phyloP scores from a whole-genome alignment of 2,797 vertebrate species.

The Hirundo rustica region DNA sequence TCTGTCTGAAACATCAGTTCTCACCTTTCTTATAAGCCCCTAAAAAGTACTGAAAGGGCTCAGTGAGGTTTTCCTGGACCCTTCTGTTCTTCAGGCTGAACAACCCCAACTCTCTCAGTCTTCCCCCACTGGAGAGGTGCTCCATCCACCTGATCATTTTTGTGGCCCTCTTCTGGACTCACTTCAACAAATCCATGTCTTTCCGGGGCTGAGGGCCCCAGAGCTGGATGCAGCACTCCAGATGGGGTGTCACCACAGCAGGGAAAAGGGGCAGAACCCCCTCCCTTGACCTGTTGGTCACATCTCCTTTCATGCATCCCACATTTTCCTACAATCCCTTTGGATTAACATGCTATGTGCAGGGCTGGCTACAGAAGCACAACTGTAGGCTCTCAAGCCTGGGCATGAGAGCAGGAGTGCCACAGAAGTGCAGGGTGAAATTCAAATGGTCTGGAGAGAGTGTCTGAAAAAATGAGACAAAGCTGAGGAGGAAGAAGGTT shows the following conservation, averaged over 20 bases:
- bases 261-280: background rate
- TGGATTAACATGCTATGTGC: background rate
- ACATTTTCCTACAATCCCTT: accelerated
- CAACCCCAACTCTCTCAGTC: background rate
- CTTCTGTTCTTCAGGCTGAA: background rate
- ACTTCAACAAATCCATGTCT: background rate
- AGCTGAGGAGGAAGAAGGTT: background rate
- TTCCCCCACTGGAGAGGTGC: background rate
- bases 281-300: background rate
- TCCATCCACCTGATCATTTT: background rate
- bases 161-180: background rate
- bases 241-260: background rate
- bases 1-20: background rate
- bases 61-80: background rate
- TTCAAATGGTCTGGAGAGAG: background rate
- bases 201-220: too few species aligned
- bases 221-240: background rate
- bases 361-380: background rate
- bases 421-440: background rate
- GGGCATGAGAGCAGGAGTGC: background rate
- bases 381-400: background rate
- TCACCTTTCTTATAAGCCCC: background rate
- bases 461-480: background rate
- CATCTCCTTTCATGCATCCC: background rate
- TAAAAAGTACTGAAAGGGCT: background rate